phyloP scores from a whole-genome alignment of 2,797 vertebrate species.

The Chelmon rostratus region DNA sequence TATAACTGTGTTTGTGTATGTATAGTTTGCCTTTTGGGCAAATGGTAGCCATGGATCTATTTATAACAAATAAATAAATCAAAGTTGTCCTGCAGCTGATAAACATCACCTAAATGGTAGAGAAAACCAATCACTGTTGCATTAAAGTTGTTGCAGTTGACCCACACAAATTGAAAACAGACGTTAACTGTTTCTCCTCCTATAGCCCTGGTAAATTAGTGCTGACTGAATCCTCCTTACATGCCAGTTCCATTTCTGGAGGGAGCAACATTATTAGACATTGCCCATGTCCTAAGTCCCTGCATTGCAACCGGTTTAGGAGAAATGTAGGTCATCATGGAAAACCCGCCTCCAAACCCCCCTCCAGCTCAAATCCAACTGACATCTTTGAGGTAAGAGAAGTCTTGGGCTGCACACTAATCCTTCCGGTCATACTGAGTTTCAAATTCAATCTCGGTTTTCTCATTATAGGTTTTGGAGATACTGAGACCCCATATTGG shows the following conservation, averaged over 20 bases:
- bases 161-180: slow-evolving; percentile 40
- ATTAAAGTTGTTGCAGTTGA: slow-evolving; percentile 47
- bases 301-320: slow-evolving; percentile 71
- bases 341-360: slow-evolving; percentile 66
- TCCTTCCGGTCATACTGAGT: slow-evolving; percentile 83
- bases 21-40: slow-evolving; percentile 5
- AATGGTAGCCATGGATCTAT: slow-evolving; percentile 24
- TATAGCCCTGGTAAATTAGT: slow-evolving; percentile 48
- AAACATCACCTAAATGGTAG: slow-evolving; percentile 14
- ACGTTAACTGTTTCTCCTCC: slow-evolving; percentile 37
- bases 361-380: slow-evolving; percentile 76
- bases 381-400: slow-evolving; percentile 81
- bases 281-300: slow-evolving; percentile 66
- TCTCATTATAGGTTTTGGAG: slow-evolving; percentile 85
- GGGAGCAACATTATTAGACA: slow-evolving; percentile 66
- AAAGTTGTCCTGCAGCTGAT: slow-evolving; percentile 7
- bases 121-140: slow-evolving; percentile 22
- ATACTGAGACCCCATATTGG: slow-evolving; percentile 84
- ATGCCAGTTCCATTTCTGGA: slow-evolving; percentile 60
- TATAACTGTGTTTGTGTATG: slow-evolving; percentile 7
- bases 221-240: slow-evolving; percentile 54
- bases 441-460: slow-evolving; percentile 87
- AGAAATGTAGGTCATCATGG: slow-evolving; percentile 83
- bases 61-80: neutral
- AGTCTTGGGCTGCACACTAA: slow-evolving; percentile 80